Evolutionary conservation across 2,113 vertebrate species (phyloP).

Genomic region (Dicentrarchus labrax): DNA sequence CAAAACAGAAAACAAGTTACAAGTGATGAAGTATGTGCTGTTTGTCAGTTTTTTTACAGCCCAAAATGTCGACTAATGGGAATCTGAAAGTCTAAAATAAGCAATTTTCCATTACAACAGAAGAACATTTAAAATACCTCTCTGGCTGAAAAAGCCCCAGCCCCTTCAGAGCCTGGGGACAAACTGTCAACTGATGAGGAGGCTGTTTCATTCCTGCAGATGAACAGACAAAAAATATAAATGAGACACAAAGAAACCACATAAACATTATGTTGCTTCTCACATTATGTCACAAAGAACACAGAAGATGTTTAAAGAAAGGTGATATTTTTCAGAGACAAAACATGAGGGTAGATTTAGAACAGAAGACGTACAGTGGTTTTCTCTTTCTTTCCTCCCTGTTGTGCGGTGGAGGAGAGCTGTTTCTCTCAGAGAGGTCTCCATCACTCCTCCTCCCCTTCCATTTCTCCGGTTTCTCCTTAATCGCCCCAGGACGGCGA

Average conservation of each 20-base stretch:
- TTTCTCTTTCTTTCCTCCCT: constrained; percentile 61
- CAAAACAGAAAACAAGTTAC: neutral
- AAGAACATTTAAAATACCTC: constrained; percentile 67
- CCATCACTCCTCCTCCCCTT: constrained; percentile 78
- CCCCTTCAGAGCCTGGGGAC: constrained; percentile 66
- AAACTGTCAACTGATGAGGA: constrained; percentile 77
- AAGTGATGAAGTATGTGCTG: neutral
- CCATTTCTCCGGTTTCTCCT: constrained; percentile 89
- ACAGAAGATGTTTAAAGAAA: neutral
- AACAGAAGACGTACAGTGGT: constrained; percentile 69
- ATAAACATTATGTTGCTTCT: neutral
- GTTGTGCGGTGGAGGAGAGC: constrained; percentile 37
- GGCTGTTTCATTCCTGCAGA: constrained; percentile 67
- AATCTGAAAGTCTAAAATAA: neutral
- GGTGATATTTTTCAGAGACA: neutral
- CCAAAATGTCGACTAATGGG: no score
- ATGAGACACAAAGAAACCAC: neutral
- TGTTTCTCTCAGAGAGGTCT: constrained; percentile 56
- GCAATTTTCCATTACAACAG: neutral
- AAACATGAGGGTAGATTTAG: neutral
- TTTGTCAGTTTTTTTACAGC: neutral
- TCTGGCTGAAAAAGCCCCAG: constrained; percentile 52
- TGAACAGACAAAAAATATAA: constrained; percentile 1
- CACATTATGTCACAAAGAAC: neutral
- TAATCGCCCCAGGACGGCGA: constrained; percentile 83